Base-by-base conservation (phyloP, 2,113 vertebrate genomes). In the Pelusios castaneus region DNA sequence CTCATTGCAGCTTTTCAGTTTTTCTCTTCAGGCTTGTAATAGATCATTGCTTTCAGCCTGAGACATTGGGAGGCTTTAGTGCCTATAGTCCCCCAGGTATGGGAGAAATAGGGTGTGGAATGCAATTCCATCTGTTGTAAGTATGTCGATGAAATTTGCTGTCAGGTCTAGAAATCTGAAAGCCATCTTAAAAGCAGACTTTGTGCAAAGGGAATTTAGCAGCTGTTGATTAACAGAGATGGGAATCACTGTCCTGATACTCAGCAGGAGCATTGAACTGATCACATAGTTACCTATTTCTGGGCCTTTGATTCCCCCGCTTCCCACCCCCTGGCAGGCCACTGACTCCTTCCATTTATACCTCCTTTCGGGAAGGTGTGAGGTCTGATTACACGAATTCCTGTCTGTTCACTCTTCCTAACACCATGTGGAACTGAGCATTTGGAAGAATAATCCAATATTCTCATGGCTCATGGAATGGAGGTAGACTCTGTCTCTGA, bases 141-240 rank as follows among this genome's bases (percentile, higher is more conserved):
- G 96, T 96, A 96, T 25, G 67, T 73, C 93, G 89, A 93, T 94
- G 73, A 55, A 29, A 92, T 86, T 34, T 60, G 34, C 54, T 96
- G 93, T 92, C 92, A 96, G 60, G 81, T 82, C 73, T 78, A 80
- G 86, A 89, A 89, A 86, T 82, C 83, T 85, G 90, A 94, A 88
- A 86, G 82, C 80, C 55, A 1, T 79, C 77, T 94, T 94, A 95
- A 94, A 93, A 93, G 86, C 79, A 95, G 79, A 89, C 54, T 94
- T 94, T 85, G 10, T 22, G 63, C 89, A 89, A 80, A 90, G 78
- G 89, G 93, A 95, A 97, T 94, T 51, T 92, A 96, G 85, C 82
- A 91, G 77, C 79, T 89, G 38, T 81, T 94, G 91, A 58, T 77
- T 83, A 81, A 55, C 82, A 87, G 52, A 55, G 73, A 70, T 86